These are phyloP conservation scores for Sesamia inferens DNA, from an alignment of 2,888 invertebrate species.

Conservation along the genomic window DNA sequence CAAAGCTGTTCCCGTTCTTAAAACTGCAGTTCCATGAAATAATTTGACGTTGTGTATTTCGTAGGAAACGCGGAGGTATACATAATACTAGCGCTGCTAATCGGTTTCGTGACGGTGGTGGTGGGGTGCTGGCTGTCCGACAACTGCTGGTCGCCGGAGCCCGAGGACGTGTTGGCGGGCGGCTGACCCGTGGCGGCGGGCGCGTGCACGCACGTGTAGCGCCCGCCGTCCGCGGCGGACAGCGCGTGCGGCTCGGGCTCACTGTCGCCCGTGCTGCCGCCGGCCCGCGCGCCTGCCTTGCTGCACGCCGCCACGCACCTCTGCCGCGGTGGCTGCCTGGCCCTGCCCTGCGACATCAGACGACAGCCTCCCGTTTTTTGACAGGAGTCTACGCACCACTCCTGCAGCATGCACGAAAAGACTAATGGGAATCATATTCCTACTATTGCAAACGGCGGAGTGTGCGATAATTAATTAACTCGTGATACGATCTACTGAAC, in stretches of 20 bases:
- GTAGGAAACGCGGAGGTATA: constrained; percentile 94
- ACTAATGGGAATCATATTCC: constrained; percentile 83
- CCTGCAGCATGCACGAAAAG: constrained; percentile 84
- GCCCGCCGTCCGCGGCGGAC: constrained; percentile 86
- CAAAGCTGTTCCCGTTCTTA: constrained; percentile 15
- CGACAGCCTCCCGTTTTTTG: constrained; percentile 78
- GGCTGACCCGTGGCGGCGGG: constrained; percentile 93
- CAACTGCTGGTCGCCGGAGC: constrained; percentile 95
- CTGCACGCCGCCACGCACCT: constrained; percentile 82
- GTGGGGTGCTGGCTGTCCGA: constrained; percentile 94
- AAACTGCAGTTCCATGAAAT: not conserved
- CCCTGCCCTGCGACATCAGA: constrained; percentile 77
- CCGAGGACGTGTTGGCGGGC: constrained; percentile 91
- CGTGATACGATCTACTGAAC: constrained; percentile 41
- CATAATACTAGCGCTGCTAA: constrained; percentile 93
- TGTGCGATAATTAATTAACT: constrained; percentile 77
- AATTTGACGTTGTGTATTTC: constrained; percentile 51
- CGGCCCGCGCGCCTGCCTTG: constrained; percentile 78
- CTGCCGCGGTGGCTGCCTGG: constrained; percentile 82
- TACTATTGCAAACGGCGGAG: constrained; percentile 80
- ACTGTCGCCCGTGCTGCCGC: constrained; percentile 83
- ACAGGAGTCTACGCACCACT: constrained; percentile 77
- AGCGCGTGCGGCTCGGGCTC: constrained; percentile 80
- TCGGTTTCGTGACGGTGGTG: constrained; percentile 93
- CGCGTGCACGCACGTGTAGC: constrained; percentile 90